Evolutionary conservation across 2,113 vertebrate species (phyloP).

Genomic region (Corydoras sp.): DNA sequence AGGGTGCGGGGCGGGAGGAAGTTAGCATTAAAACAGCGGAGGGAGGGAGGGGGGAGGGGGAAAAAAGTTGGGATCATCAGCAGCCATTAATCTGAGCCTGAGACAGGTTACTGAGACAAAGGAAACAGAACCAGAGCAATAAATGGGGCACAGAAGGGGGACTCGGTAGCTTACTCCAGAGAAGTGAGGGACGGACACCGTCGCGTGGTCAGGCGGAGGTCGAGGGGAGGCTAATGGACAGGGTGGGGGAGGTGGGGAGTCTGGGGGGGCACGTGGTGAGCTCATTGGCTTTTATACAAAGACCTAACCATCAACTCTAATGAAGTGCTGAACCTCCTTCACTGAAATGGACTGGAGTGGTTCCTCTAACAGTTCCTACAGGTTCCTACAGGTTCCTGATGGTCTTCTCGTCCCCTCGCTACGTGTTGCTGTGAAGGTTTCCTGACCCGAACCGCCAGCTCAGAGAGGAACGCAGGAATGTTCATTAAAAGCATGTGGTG

Average conservation of each 20-base stretch:
- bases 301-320: slow-evolving; percentile 16
- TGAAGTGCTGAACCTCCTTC: background rate
- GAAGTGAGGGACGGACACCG: slow-evolving; percentile 59
- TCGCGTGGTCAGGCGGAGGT: slow-evolving; percentile 59
- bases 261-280: slow-evolving; percentile 37
- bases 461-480: too few species aligned
- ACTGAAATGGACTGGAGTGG: too few species aligned
- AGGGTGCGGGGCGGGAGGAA: slow-evolving; percentile 28
- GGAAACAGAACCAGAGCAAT: slow-evolving; percentile 37
- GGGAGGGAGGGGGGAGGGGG: slow-evolving; percentile 19
- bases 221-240: slow-evolving; percentile 21
- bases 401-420: too few species aligned
- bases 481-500: too few species aligned
- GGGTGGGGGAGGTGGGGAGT: slow-evolving; percentile 15
- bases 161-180: slow-evolving; percentile 62
- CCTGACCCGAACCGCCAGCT: too few species aligned
- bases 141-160: slow-evolving; percentile 29
- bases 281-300: slow-evolving; percentile 29
- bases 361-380: background rate
- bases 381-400: slow-evolving; percentile 13
- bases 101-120: slow-evolving; percentile 60
- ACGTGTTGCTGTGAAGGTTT: too few species aligned
- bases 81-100: slow-evolving; percentile 72
- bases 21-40: slow-evolving; percentile 10
- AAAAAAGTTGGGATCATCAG: slow-evolving; percentile 58